Percentiles rank a stretch among this genome's conserved stretches.
phyloP scores from a whole-genome alignment of 2,797 vertebrate genomes.

The Spizella passerina region DNA sequence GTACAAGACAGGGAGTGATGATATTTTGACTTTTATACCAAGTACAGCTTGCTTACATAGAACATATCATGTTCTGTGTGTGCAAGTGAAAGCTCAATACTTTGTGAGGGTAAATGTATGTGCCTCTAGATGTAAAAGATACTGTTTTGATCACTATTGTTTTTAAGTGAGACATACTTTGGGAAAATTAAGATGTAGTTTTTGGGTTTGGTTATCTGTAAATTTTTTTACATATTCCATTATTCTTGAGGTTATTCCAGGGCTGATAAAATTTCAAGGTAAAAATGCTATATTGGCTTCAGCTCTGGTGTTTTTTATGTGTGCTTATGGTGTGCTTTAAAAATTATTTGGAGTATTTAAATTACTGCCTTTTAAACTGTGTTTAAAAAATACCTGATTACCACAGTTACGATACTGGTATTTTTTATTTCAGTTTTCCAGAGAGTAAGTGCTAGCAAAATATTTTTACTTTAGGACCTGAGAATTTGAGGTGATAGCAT shows the following conservation, averaged over 20 bases:
- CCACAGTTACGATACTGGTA: background rate
- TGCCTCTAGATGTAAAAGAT: background rate
- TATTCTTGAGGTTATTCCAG: background rate
- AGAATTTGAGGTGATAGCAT: background rate
- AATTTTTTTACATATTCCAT: background rate
- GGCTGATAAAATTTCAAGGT: background rate
- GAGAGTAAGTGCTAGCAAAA: background rate
- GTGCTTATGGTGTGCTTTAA: background rate
- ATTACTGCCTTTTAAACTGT: background rate
- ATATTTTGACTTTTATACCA: background rate
- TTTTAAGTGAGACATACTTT: background rate
- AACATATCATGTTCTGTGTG: rapidly evolving
- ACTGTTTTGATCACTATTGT: background rate
- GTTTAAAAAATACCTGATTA: background rate
- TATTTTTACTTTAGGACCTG: background rate
- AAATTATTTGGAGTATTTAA: background rate
- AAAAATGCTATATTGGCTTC: background rate
- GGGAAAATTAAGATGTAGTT: background rate
- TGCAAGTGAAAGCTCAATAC: background rate
- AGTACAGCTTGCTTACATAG: background rate
- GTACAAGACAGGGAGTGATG: background rate
- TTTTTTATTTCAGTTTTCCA: background rate
- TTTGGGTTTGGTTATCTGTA: background rate
- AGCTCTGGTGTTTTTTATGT: background rate
- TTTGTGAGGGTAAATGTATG: background rate